Base-by-base conservation (phyloP, 37 sponge, comb jelly and placozoan species). In the Chondrosia reniformis region DNA sequence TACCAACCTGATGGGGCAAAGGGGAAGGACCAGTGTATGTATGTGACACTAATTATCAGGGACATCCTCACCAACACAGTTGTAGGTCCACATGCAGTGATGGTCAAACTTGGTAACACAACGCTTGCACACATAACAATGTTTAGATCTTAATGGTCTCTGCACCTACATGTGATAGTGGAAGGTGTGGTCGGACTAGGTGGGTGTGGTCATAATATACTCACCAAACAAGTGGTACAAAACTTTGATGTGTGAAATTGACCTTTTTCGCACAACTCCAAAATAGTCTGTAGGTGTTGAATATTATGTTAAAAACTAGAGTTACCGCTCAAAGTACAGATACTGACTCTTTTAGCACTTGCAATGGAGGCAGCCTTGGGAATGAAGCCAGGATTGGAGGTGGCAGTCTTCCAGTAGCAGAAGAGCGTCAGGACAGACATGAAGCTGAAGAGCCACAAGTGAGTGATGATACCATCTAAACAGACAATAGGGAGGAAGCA, bases 51-150 rank as follows among this genome's bases (percentile, higher is more conserved):
- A 22, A 10, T 22, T 25, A 72, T 9, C 56, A 75, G 52, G 30
- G 37, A 5, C 33, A 6, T 40, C 44, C 86, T 74, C 55, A 89
- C 90, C 97, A 9, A 97, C 80, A 63, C 98, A 97, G 76, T 92
- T 97, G 62, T 88, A 83, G 5, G 92, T 81, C 92, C 96, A 97
- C 28, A 95, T 95, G 42, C 98, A 97, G 62, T 97, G 98, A 71
- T 97, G 98, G 49, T 97, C 98, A 41, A 95, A 92, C 75, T 80
- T 76, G 0, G 95, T 92, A 31, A 97, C 98, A 80, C 98, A 97
- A 28, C 84, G 78, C 67, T 95, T 83, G 45, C 98, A 97, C 0
- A 94, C 86, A 25, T 85, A 77, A 74, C 98, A 97, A 71, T 97
- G 98, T 66, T 97, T 97, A 57, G 92, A 91, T 24, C 98, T 83